phyloP scores from a whole-genome alignment of 2,113 vertebrate genomes.

The Coregonus clupeaformis region DNA sequence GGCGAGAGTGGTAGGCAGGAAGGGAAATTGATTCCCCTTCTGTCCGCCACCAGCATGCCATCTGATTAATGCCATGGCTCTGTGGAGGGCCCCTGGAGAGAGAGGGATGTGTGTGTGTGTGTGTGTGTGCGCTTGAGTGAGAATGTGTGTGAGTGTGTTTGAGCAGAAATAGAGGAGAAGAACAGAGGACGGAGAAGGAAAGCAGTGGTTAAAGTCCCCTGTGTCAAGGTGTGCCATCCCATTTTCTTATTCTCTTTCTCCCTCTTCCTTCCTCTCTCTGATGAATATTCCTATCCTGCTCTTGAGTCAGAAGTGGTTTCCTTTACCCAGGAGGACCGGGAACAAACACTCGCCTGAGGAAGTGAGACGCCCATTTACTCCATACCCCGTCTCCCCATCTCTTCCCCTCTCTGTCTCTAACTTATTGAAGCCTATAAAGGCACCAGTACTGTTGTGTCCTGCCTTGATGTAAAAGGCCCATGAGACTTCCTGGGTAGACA shows the following conservation, averaged over 20 bases:
- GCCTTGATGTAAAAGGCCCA: slow-evolving; percentile 10
- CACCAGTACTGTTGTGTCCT: slow-evolving; percentile 3
- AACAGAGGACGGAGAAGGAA: neutral
- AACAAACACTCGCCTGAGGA: slow-evolving; percentile 6
- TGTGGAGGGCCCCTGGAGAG: slow-evolving; percentile 11
- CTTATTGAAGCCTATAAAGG: slow-evolving; percentile 7
- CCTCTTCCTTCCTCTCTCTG: neutral
- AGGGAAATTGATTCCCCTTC: slow-evolving; percentile 29
- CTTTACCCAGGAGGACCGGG: slow-evolving; percentile 1
- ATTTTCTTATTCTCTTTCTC: neutral
- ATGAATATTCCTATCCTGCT: slow-evolving; percentile 8
- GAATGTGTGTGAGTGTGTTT: neutral
- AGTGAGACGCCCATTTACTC: slow-evolving; percentile 1
- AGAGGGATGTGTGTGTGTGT: neutral
- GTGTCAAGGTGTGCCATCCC: slow-evolving; percentile 12
- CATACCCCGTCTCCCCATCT: neutral
- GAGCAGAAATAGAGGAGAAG: slow-evolving; percentile 11
- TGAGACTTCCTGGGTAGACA: neutral
- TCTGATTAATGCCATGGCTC: slow-evolving; percentile 22
- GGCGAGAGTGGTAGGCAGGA: slow-evolving; percentile 6
- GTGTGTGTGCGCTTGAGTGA: neutral
- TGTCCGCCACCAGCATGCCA: neutral
- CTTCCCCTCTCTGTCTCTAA: slow-evolving; percentile 9
- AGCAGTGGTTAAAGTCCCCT: slow-evolving; percentile 8
- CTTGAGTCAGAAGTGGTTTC: neutral